These are phyloP conservation scores for Gryllus bimaculatus DNA, from an alignment of 1,140 invertebrate species.

Conservation along the genomic window DNA sequence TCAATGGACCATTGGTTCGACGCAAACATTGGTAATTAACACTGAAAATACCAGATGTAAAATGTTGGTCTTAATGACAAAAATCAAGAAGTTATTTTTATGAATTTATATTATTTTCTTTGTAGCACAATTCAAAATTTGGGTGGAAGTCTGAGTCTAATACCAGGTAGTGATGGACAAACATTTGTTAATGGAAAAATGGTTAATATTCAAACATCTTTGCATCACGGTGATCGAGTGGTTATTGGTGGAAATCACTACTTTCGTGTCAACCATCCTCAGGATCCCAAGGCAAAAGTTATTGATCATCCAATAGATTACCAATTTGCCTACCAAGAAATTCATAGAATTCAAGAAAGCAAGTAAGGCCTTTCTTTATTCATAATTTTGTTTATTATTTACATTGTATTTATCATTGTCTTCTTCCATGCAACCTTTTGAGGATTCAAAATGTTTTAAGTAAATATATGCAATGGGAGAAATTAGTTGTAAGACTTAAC, in stretches of 20 bases:
- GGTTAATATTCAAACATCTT: conserved; percentile 29
- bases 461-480: no score
- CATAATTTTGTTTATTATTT: background rate
- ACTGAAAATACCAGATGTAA: background rate
- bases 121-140: conserved; percentile 37
- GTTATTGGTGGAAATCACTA: conserved; percentile 59
- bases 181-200: conserved; percentile 39
- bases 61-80: no score
- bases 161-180: conserved; percentile 37
- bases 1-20: conserved; percentile 53
- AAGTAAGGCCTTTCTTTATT: conserved; percentile 27
- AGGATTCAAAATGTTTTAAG: no score
- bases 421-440: background rate
- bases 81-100: no score
- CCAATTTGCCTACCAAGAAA: conserved; percentile 52
- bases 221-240: conserved; percentile 53
- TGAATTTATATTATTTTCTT: conserved; percentile 11
- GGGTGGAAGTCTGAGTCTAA: conserved; percentile 36
- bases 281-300: conserved; percentile 22
- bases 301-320: conserved; percentile 38
- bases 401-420: background rate
- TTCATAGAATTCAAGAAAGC: conserved; percentile 49
- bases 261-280: conserved; percentile 47
- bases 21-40: conserved; percentile 51
- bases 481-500: no score